A percentile compares a stretch with the other conserved stretches of the same genome.
phyloP scores from a whole-genome alignment of 2,888 invertebrate species.

The Troglohyphantes excavatus region DNA sequence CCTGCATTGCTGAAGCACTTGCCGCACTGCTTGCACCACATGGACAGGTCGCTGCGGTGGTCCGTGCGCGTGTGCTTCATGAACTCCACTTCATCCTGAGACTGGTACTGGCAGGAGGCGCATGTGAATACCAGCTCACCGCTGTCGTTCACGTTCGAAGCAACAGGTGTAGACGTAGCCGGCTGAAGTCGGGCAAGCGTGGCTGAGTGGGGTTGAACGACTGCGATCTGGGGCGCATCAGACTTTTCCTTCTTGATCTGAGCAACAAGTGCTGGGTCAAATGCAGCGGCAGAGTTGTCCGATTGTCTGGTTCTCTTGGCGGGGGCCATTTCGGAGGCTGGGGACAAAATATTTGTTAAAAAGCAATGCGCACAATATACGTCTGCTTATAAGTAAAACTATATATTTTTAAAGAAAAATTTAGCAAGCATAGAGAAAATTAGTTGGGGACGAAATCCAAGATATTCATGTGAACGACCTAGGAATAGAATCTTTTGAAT shows the following conservation, averaged over 20 bases:
- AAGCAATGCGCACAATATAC: not conserved
- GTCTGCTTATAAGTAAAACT: not conserved
- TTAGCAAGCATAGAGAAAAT: no score
- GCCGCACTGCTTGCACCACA: conserved; percentile 76
- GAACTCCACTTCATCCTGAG: conserved; percentile 61
- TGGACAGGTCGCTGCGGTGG: conserved; percentile 68
- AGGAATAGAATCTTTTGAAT: no score
- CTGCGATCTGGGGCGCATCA: not conserved
- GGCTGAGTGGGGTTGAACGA: not conserved
- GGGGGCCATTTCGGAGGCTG: not conserved
- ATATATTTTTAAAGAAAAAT: not conserved
- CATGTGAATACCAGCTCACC: conserved; percentile 45
- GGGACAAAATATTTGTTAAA: not conserved
- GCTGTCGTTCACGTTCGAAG: not conserved
- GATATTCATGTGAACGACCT: no score
- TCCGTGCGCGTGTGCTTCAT: conserved; percentile 75
- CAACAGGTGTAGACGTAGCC: not conserved
- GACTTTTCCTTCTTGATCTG: conserved; percentile 50
- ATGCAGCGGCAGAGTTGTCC: not conserved
- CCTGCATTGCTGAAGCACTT: conserved; percentile 76
- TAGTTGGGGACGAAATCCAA: no score
- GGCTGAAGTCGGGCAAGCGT: not conserved
- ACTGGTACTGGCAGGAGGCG: conserved; percentile 71
- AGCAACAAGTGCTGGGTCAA: not conserved
- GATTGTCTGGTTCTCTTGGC: not conserved